Evolutionary conservation across 2,797 vertebrate species (phyloP).

Genomic region (Triplophysa yarkandensis): DNA sequence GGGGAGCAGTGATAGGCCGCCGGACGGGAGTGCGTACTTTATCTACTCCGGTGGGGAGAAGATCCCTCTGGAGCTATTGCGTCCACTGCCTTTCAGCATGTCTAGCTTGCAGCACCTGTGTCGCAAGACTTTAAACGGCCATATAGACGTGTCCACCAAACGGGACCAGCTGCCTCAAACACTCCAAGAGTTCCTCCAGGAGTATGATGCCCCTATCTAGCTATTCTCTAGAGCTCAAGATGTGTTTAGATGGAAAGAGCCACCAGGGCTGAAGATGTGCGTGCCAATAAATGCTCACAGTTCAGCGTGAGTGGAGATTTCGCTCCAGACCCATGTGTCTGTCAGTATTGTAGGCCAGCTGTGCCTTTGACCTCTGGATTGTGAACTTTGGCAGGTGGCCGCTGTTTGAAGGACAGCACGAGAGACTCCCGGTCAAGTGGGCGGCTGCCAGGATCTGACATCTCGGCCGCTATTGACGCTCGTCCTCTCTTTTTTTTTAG

Average conservation of each 20-base stretch:
- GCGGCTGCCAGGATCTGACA: conserved; percentile 38
- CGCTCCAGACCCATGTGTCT: conserved; percentile 39
- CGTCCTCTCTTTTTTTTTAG: conserved; percentile 10
- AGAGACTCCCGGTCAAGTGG: conserved; percentile 40
- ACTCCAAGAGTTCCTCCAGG: conserved; percentile 91
- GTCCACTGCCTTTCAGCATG: conserved; percentile 86
- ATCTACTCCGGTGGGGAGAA: conserved; percentile 91
- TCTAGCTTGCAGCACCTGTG: conserved; percentile 94
- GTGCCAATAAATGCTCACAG: conserved; percentile 48
- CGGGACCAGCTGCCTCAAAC: conserved; percentile 84
- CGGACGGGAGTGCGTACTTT: conserved; percentile 82
- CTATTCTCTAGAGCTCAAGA: conserved; percentile 42
- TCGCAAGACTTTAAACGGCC: conserved; percentile 91
- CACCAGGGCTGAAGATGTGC: conserved; percentile 31
- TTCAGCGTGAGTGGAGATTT: conserved; percentile 29
- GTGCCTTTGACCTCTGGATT: conserved; percentile 57
- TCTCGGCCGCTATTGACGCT: conserved; percentile 40
- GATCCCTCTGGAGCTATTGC: conserved; percentile 88
- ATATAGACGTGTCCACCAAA: conserved; percentile 81
- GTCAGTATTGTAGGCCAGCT: conserved; percentile 55
- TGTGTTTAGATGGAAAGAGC: conserved; percentile 37
- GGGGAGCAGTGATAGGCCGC: conserved; percentile 57
- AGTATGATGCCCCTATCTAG: conserved; percentile 95
- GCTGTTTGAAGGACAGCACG: conserved; percentile 53
- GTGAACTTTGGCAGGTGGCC: conserved; percentile 49